Evolutionary conservation across 2,888 invertebrate species (phyloP).

Genomic region (Leptopterna dolabrata): DNA sequence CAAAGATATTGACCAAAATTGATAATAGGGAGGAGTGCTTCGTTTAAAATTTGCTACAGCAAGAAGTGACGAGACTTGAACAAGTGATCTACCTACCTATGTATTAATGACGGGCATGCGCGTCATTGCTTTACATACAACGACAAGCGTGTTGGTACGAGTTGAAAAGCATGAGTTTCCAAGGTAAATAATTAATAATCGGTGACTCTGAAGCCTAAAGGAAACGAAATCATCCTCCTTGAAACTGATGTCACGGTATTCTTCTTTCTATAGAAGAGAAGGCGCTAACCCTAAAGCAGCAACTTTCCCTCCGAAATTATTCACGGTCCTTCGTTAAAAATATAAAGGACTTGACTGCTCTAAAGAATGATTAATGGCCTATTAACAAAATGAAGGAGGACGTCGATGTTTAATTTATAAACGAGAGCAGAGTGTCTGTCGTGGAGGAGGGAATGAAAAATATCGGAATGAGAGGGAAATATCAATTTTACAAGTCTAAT

Average conservation of each 20-base stretch:
- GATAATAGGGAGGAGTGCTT: too few species aligned
- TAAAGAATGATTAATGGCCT: slow-evolving; percentile 28
- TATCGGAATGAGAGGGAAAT: not conserved
- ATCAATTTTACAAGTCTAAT: not conserved
- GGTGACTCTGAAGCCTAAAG: not conserved
- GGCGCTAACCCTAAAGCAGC: not conserved
- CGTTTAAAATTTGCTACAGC: too few species aligned
- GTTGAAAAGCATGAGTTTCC: not conserved
- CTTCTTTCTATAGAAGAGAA: not conserved
- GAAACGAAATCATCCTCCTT: not conserved
- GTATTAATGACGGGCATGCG: too few species aligned
- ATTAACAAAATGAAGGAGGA: not conserved
- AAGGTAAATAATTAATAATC: not conserved
- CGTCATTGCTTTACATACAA: not conserved
- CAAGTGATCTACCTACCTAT: too few species aligned
- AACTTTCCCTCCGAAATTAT: slow-evolving; percentile 14
- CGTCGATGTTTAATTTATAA: slow-evolving; percentile 1
- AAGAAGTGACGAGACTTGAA: too few species aligned
- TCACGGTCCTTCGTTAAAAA: slow-evolving; percentile 25
- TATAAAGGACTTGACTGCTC: slow-evolving; percentile 2
- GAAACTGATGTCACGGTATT: not conserved
- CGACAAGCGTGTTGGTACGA: too few species aligned
- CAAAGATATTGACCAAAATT: too few species aligned
- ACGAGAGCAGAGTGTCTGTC: not conserved
- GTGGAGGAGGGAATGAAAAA: not conserved